Evolutionary conservation across 2,888 invertebrate genomes (phyloP).

Genomic region (Lymantria dispar): DNA sequence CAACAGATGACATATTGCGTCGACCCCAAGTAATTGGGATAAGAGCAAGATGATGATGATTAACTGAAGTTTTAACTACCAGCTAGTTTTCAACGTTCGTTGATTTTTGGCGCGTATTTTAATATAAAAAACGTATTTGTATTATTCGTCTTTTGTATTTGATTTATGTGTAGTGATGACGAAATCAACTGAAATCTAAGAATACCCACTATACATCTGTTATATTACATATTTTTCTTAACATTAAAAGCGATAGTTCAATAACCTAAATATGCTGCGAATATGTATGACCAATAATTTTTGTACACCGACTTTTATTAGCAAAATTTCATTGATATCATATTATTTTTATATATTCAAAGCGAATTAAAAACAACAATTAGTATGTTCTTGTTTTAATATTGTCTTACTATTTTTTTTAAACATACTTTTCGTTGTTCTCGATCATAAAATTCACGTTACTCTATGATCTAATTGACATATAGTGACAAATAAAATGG

Average conservation of each 20-base stretch:
- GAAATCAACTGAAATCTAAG: no score
- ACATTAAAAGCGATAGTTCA: background rate
- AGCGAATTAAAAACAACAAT: background rate
- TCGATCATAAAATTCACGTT: background rate
- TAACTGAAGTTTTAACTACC: no score
- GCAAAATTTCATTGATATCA: background rate
- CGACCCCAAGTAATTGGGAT: no score
- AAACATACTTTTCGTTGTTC: background rate
- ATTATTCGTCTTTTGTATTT: no score
- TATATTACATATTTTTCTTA: background rate
- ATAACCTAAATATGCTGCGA: background rate
- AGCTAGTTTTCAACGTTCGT: no score
- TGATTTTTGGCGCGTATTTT: no score
- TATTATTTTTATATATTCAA: background rate
- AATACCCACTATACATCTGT: no score
- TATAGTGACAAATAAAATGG: background rate
- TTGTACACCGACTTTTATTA: background rate
- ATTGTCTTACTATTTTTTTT: background rate
- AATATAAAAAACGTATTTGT: no score
- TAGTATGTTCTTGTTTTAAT: background rate
- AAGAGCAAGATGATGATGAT: no score
- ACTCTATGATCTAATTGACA: background rate
- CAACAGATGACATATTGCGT: no score
- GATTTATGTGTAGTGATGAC: no score
- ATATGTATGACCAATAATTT: background rate